These are phyloP conservation scores for Mesochorus sp. DNA, from an alignment of 2,888 invertebrate genomes.

Conservation along the genomic window DNA sequence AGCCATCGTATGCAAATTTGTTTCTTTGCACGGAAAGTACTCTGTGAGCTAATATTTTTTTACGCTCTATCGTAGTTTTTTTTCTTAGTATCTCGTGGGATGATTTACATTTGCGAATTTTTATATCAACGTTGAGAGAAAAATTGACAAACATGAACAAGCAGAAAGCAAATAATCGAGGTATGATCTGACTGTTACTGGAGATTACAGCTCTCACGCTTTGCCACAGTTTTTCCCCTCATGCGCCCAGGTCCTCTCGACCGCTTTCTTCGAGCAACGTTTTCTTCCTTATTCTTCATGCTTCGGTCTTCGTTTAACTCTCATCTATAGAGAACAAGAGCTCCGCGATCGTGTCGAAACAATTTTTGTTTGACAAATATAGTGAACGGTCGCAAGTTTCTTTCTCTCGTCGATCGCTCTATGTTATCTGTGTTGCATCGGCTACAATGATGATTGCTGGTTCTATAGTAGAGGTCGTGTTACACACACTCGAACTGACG, in stretches of 20 bases:
- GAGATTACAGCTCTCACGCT: conserved; percentile 42
- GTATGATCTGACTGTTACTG: conserved; percentile 11
- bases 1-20: conserved; percentile 13
- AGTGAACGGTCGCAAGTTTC: no score
- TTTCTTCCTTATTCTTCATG: not conserved
- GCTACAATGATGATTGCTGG: no score
- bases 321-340: no score
- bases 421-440: no score
- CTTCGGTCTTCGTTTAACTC: no score
- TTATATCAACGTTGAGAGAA: not conserved
- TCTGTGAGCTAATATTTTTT: not conserved
- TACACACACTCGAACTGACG: no score
- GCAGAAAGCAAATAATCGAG: conserved; percentile 11
- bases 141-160: not conserved
- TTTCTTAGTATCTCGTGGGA: conserved; percentile 4
- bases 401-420: no score
- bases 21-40: conserved; percentile 1
- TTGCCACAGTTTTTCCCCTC: conserved; percentile 5
- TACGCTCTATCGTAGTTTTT: conserved; percentile 18
- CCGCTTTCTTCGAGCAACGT: not conserved
- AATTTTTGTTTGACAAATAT: no score
- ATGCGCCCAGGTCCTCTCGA: not conserved
- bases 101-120: conserved; percentile 16
- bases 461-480: no score
- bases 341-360: no score